These are phyloP conservation scores for Trachelus troglodyta DNA, from an alignment of 2,888 invertebrate species.

Conservation along the genomic window DNA sequence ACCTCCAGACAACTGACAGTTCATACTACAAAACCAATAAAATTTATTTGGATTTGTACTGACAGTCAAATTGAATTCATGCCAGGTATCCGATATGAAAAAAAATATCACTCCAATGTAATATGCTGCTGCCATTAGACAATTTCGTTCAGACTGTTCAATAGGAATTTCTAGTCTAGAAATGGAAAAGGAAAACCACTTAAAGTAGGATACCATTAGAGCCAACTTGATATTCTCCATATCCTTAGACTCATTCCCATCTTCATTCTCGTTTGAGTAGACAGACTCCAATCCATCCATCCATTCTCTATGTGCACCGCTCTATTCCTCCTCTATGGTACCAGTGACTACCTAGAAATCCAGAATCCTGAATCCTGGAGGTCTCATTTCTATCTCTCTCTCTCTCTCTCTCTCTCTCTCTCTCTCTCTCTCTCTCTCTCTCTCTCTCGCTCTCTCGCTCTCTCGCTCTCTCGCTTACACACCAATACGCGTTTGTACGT, in stretches of 20 bases:
- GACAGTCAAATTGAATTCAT: neutral
- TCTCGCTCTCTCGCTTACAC: conserved; percentile 14
- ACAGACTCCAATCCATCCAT: neutral
- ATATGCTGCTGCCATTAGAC: neutral
- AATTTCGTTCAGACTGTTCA: neutral
- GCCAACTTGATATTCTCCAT: neutral
- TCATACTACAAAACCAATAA: neutral
- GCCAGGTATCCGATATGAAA: neutral
- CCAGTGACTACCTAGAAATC: neutral
- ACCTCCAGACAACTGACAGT: neutral
- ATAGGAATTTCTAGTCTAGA: neutral
- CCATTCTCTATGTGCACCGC: neutral
- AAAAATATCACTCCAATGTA: neutral
- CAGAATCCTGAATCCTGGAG: neutral
- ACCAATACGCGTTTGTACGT: conserved; percentile 13
- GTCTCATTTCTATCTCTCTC: conserved; percentile 1
- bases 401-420: conserved; percentile 11
- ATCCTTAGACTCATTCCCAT: neutral
- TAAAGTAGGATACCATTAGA: neutral
- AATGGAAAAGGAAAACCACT: neutral
- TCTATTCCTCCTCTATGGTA: neutral
- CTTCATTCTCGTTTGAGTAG: neutral
- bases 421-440: conserved; percentile 12
- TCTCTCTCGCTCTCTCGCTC: conserved; percentile 11
- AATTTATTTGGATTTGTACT: neutral